Percentiles rank a stretch among this genome's conserved stretches.
These are phyloP conservation scores for Nasonovia ribisnigri DNA, from an alignment of 2,888 invertebrate species.

Conservation along the genomic window DNA sequence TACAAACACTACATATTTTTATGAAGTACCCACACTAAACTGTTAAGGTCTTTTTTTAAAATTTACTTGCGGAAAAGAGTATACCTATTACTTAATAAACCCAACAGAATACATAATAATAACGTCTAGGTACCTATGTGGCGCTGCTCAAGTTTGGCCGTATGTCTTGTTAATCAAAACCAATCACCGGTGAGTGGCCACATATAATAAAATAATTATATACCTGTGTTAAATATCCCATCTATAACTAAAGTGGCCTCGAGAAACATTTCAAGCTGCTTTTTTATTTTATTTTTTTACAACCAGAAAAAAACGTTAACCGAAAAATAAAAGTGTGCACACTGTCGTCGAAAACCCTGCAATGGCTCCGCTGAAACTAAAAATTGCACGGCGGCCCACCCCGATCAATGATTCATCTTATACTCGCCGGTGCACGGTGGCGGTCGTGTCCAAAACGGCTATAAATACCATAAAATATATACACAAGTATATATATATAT, in stretches of 20 bases:
- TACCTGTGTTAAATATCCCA: not conserved
- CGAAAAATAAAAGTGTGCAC: not conserved
- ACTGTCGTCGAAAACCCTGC: not conserved
- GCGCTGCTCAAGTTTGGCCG: not conserved
- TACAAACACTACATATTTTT: not conserved
- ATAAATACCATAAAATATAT: not conserved
- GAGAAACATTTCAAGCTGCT: not conserved
- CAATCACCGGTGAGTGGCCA: not conserved
- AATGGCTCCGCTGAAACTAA: not conserved
- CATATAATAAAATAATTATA: not conserved
- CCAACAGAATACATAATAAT: not conserved
- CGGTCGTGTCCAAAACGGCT: not conserved
- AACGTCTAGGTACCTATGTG: not conserved
- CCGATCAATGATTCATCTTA: not conserved
- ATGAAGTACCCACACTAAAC: not conserved
- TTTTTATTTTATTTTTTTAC: not conserved
- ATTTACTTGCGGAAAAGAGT: not conserved
- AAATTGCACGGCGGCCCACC: not conserved
- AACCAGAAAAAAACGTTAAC: not conserved
- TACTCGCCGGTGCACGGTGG: not conserved
- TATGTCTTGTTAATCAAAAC: not conserved
- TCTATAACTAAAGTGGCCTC: not conserved
- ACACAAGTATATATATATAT: not conserved
- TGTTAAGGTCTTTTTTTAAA: not conserved
- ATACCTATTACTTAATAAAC: not conserved